Evolutionary conservation across 2,888 invertebrate genomes (phyloP).

Genomic region (Leptinotarsa tumamoca): DNA sequence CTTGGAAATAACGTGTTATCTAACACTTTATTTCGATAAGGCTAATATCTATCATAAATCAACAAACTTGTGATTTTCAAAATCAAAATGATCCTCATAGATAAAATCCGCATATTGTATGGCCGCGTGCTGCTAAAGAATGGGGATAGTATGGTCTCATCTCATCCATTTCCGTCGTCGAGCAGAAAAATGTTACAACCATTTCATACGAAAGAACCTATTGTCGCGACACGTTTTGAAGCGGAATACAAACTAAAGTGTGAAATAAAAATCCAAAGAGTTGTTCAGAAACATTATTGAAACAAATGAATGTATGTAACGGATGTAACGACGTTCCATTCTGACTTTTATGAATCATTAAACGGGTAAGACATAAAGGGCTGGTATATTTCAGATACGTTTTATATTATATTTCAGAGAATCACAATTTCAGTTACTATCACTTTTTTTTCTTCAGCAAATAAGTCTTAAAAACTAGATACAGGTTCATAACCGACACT

Average conservation of each 20-base stretch:
- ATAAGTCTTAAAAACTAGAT: too few species aligned
- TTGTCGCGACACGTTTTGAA: background rate
- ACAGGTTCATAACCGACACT: background rate
- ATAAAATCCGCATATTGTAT: too few species aligned
- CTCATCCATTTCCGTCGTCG: too few species aligned
- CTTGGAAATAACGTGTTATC: too few species aligned
- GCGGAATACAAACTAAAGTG: background rate
- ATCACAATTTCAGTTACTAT: background rate
- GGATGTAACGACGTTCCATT: background rate
- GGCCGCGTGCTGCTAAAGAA: too few species aligned
- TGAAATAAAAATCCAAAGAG: background rate
- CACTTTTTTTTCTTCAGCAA: background rate
- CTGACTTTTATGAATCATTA: slow-evolving; percentile 2
- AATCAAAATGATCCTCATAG: too few species aligned
- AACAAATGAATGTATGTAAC: background rate
- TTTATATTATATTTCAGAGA: background rate
- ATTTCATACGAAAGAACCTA: background rate
- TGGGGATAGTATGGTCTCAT: too few species aligned
- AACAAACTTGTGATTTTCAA: too few species aligned
- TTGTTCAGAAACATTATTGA: background rate
- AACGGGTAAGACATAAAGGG: background rate
- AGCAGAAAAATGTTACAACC: background rate
- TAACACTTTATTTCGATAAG: too few species aligned
- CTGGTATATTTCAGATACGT: background rate
- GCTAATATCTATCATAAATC: too few species aligned